Base-by-base conservation (phyloP, 2,113 vertebrate species). In the Promerops cafer region DNA sequence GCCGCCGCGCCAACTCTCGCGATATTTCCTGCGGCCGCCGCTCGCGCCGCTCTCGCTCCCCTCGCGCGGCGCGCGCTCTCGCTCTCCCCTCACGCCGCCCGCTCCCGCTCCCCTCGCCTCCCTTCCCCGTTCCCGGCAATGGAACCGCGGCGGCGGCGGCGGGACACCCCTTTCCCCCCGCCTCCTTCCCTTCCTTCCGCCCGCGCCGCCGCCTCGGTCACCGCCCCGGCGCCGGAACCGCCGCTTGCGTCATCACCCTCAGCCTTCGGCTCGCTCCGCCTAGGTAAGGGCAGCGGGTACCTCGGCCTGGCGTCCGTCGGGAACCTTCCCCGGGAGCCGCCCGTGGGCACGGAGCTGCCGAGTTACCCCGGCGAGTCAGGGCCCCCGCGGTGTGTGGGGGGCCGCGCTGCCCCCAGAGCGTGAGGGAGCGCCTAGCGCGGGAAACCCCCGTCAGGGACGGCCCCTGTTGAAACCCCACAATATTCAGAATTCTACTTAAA, bases 1-100 rank as follows among this genome's bases (percentile, higher is more conserved):
- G 71, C 44, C 87, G 93, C 96, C 93, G 95, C 92, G 89, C 91
- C 78, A 95, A 96, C 59, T 98, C 97, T 98, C 97, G 97, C 97
- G 97, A 98, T 97, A 97, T 69, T 91, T 94, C 82, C 81, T 52
- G 91, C 12, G 83, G 94, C 33, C 42, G 95, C 94, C 94, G 90
- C 83, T 90, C 20, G 57, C 31, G 15, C 59, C 30, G 54, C 44
- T 59, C 70, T 5, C 54, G 30, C 33, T 65, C 6, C 33, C 53
- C 16, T 18, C 2, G 5, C 27, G 54, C 72, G 33, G 39, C 74
- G 47, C 63, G 54, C 74, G 47, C 64, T 45, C 64, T 3, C 47
- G n/a, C n/a, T 53, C 23, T 61, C 12, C n/a, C 64, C 54, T 70
- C n/a, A 4, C 39, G 45, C 45, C 54, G 54, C 74, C 18, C 28